Percentiles rank a stretch among this genome's conserved stretches.
These are phyloP conservation scores for Neoaliturus tenellus DNA, from an alignment of 2,888 invertebrate genomes.

Conservation along the genomic window DNA sequence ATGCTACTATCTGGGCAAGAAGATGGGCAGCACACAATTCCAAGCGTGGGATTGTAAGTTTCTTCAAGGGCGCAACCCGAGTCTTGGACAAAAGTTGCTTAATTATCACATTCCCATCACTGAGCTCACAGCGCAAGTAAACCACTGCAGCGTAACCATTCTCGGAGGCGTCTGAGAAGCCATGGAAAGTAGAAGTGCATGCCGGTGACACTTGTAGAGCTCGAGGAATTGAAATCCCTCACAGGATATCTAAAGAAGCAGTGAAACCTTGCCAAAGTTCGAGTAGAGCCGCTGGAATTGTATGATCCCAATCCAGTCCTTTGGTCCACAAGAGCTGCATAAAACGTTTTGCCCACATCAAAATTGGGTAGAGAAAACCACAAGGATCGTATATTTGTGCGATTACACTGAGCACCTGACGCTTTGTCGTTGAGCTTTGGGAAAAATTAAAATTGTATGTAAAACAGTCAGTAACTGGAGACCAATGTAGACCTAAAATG, in stretches of 20 bases:
- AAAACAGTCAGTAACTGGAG: slow-evolving; percentile 9
- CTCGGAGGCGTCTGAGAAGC: slow-evolving; percentile 50
- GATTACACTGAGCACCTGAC: slow-evolving; percentile 22
- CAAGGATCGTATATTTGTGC: slow-evolving; percentile 45
- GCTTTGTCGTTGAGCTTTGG: not conserved
- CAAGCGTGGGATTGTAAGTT: slow-evolving; percentile 63
- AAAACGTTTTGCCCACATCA: slow-evolving; percentile 52
- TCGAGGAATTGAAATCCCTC: slow-evolving; percentile 15
- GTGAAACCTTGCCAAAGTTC: slow-evolving; percentile 17
- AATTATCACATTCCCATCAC: not conserved
- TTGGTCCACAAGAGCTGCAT: slow-evolving; percentile 50
- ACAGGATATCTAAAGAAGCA: not conserved
- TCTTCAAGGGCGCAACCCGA: slow-evolving; percentile 59
- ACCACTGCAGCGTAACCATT: slow-evolving; percentile 36
- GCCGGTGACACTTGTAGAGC: not conserved
- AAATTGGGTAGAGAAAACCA: slow-evolving; percentile 43
- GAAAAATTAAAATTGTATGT: slow-evolving; percentile 28
- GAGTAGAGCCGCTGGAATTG: not conserved
- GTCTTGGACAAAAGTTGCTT: slow-evolving; percentile 50
- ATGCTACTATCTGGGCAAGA: slow-evolving; percentile 64
- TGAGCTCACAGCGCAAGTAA: not conserved
- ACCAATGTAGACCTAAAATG: slow-evolving; percentile 47
- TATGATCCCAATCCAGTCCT: slow-evolving; percentile 50
- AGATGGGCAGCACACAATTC: slow-evolving; percentile 63
- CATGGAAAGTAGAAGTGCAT: not conserved